Base-by-base conservation (phyloP, 2,888 invertebrate genomes). In the Pristionchus arcanus region DNA sequence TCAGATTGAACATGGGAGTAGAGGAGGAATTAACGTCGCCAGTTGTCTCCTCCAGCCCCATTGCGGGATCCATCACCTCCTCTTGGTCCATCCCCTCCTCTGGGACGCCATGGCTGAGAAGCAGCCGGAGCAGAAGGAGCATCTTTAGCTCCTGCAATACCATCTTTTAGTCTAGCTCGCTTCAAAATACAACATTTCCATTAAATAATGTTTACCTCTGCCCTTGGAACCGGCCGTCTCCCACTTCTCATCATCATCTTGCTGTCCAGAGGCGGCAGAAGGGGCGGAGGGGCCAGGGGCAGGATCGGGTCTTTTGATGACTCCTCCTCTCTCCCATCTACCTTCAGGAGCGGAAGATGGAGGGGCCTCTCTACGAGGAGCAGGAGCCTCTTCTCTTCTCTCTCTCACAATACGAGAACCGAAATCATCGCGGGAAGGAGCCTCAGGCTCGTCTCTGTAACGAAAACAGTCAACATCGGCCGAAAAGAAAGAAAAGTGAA, bases 221-320 rank as follows among this genome's bases (percentile, higher is more conserved):
- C 55, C 55, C 87, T 88, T 88, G 53, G 87, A 68, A 31, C 87
- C 87, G 37, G 87, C 87, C 28, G 42, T 88, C 74, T 88, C 87
- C 87, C 87, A 88, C 55, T 49, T 55, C 63, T 53, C 71, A 25
- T 59, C 87, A 53, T 88, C 87, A 19, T 71, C 55, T 68, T 53
- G 66, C 19, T 49, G 55, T n/a, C 16, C 74, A 68, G 68, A 71
- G 25, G 42, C 49, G 19, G 28, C 53, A 68, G 87, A 34, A 68
- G 63, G 68, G 16, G 87, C 37, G 19, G 84, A 59, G 59, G 84
- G 84, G 28, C 68, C 68, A 49, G 87, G 37, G 84, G n/a, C 84
- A 9, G 63, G 87, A 1, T 63, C 66, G 68, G 87, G 87, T 87
- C 68, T 66, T 42, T 49, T 19, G 13, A 68, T 25, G 25, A 66